A percentile compares a stretch with the other conserved stretches of the same genome.
These are phyloP conservation scores for Acinonyx jubatus DNA, from an alignment of 2,113 vertebrate species.

Conservation along the genomic window DNA sequence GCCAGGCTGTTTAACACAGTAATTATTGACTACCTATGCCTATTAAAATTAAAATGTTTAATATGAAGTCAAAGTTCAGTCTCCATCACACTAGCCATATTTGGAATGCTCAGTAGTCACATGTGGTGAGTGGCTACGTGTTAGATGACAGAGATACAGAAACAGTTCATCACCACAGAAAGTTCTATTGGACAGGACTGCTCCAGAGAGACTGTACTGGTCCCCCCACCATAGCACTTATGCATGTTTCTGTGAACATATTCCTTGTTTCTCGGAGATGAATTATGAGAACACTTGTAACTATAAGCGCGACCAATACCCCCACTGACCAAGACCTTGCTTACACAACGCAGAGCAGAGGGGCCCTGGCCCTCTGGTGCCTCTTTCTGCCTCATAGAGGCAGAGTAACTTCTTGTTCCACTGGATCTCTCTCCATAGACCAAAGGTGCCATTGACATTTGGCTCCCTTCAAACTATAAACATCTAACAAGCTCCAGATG, in stretches of 20 bases:
- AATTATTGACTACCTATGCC: background rate
- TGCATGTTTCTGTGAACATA: background rate
- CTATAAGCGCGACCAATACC: background rate
- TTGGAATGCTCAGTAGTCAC: background rate
- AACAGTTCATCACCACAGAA: background rate
- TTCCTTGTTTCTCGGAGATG: background rate
- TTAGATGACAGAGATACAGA: background rate
- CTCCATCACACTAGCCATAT: background rate
- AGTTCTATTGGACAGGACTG: background rate
- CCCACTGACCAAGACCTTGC: background rate
- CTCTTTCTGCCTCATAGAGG: background rate
- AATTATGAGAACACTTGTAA: background rate
- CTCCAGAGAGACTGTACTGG: background rate
- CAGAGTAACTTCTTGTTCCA: background rate
- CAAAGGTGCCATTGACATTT: slow-evolving; percentile 60
- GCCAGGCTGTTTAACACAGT: background rate
- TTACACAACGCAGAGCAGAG: background rate
- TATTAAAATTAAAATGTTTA: slow-evolving; percentile 2
- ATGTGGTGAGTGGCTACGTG: background rate
- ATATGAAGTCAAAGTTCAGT: background rate
- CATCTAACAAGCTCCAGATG: slow-evolving; percentile 74
- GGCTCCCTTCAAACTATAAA: slow-evolving; percentile 51
- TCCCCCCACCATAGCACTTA: background rate
- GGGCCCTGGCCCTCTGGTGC: background rate
- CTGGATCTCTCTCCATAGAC: background rate